phyloP scores from a whole-genome alignment of 1,140 invertebrate species.

The Monomorium pharaonis region DNA sequence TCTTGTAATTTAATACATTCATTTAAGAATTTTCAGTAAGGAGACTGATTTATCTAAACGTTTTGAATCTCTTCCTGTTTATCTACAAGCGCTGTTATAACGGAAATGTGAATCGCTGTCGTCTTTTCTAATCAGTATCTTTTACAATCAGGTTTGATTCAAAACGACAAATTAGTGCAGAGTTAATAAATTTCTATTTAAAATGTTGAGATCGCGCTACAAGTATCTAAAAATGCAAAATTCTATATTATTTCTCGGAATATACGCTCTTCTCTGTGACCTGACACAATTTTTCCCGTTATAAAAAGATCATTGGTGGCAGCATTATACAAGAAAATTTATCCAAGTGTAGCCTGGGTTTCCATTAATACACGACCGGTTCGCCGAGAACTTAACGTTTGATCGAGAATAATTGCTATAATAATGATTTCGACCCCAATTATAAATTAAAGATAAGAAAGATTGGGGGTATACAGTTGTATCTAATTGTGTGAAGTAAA shows the following conservation, averaged over 20 bases:
- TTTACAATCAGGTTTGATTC: background rate
- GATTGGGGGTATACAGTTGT: background rate
- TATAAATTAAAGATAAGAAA: slow-evolving; percentile 1
- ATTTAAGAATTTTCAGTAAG: background rate
- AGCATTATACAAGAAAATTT: slow-evolving; percentile 19
- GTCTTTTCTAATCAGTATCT: slow-evolving; percentile 14
- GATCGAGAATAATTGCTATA: slow-evolving; percentile 55
- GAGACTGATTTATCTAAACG: background rate
- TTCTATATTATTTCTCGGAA: slow-evolving; percentile 23
- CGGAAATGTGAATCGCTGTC: background rate
- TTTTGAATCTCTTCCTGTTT: slow-evolving; percentile 27
- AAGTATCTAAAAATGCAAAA: slow-evolving; percentile 11
- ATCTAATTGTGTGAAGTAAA: background rate
- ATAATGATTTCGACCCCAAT: slow-evolving; percentile 55
- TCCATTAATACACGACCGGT: slow-evolving; percentile 58
- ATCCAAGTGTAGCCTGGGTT: background rate
- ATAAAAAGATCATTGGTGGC: slow-evolving; percentile 58
- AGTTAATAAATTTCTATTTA: background rate
- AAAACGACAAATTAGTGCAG: background rate
- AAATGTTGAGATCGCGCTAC: background rate
- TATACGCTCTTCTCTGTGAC: slow-evolving; percentile 26
- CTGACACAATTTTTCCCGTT: slow-evolving; percentile 62
- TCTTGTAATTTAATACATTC: background rate
- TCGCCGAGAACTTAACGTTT: slow-evolving; percentile 32
- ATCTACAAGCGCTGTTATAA: background rate